Base-by-base conservation (phyloP, 2,888 invertebrate genomes). In the Eucera pruinosa region DNA sequence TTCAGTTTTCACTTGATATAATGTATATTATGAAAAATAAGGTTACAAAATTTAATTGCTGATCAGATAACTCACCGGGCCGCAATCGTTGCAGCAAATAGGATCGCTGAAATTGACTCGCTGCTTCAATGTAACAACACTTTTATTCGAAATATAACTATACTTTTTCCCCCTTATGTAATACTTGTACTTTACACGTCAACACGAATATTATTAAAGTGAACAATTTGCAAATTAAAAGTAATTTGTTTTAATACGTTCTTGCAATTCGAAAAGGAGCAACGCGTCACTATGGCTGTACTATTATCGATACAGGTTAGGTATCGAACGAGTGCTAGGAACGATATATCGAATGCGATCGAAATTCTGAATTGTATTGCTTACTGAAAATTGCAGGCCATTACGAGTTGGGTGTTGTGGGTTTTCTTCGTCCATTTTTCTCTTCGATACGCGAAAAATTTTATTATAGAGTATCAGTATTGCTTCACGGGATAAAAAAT, bases 401-500 rank as follows among this genome's bases (percentile, higher is more conserved):
- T 47, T 41, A 15, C 48, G 41, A 23, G 47, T 27, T 64, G 33
- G 50, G 50, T 55, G 47, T 39, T 58, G 30, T 6, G 33, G 36
- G 11, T 23, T 54, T 57, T 60, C 2, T 25, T 68, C 39, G 11
- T 30, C n/a, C 23, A 74, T 55, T 43, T 57, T 48, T 57, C 2
- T 45, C 25, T 5, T 30, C 43, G 9, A 33, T 45, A 64, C 39
- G 54, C 9, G 43, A 6, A 20, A 47, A 11, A 55, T 47, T 72
- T 68, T 52, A 61, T 13, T 78, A 65, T n/a, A 41, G 47, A 25
- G 25, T 18, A 71, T 27, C 15, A 39, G 7, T 36, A 25, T 27
- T 25, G 0, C 61, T 20, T n/a, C 20, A 25, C 6, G 5, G 25
- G 11, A 27, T 36, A 23, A 50, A 80, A 68, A 64, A 89, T 89